These are phyloP conservation scores for Cryptoblepharus egeriae DNA, from an alignment of 2,797 vertebrate species.

Conservation along the genomic window DNA sequence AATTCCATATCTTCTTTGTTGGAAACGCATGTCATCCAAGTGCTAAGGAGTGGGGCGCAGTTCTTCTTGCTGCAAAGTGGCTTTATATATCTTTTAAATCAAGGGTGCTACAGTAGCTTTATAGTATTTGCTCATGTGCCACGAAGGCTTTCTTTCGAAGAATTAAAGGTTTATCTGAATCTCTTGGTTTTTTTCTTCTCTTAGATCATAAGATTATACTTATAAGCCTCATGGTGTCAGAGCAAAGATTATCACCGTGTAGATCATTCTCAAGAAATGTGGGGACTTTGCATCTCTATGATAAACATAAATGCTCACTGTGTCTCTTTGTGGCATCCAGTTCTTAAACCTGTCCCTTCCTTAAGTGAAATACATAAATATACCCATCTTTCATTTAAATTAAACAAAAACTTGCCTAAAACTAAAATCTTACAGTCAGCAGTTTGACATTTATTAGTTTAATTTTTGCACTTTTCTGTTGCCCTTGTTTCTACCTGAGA, in stretches of 20 bases:
- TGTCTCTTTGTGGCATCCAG: background rate
- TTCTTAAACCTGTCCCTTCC: background rate
- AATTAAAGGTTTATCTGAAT: background rate
- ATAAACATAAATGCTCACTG: background rate
- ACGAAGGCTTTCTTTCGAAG: background rate
- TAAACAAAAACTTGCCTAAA: background rate
- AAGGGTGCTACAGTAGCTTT: background rate
- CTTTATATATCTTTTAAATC: too few relatives aligned
- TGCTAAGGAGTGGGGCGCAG: background rate
- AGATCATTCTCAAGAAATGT: background rate
- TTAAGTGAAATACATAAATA: background rate
- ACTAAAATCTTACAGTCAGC: background rate
- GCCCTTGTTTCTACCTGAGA: background rate
- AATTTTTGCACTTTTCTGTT: background rate
- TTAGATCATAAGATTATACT: too few relatives aligned
- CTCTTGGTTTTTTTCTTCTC: background rate
- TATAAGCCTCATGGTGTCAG: too few relatives aligned
- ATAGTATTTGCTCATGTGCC: background rate
- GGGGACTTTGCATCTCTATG: background rate
- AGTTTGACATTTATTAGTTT: background rate
- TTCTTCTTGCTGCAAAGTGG: background rate
- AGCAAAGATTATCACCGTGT: too few relatives aligned
- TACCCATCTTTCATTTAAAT: too few relatives aligned
- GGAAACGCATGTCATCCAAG: background rate
- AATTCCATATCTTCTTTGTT: background rate